Percentiles rank a stretch among this genome's conserved stretches.
Conservation (phyloP, 2,113 vertebrate species). For the Cyanoramphus novaezelandiae region DNA sequence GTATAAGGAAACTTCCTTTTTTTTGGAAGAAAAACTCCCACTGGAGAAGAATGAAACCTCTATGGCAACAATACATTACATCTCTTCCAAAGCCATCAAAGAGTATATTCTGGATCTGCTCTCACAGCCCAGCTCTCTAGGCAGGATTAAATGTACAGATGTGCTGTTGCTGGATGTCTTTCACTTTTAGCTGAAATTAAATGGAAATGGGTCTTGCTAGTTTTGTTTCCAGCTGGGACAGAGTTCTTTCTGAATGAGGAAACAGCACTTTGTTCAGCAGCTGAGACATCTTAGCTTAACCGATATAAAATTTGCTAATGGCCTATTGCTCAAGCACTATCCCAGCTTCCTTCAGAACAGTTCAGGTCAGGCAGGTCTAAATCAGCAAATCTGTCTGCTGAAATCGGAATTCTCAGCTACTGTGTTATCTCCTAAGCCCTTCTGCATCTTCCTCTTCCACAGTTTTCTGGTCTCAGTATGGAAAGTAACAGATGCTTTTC, state of each 20-base stretch:
- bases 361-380: background rate
- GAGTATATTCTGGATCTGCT: background rate
- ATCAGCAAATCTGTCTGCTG: background rate
- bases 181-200: background rate
- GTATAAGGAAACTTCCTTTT: background rate
- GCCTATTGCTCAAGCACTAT: background rate
- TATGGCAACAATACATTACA: background rate
- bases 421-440: background rate
- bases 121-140: background rate
- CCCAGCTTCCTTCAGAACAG: background rate
- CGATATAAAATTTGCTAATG: background rate
- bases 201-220: background rate
- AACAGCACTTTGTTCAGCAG: constrained; percentile 44
- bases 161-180: background rate
- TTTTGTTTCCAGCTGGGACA: background rate
- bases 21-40: background rate
- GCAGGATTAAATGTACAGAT: background rate
- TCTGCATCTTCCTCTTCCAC: background rate
- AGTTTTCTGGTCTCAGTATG: background rate
- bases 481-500: background rate
- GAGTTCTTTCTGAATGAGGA: background rate
- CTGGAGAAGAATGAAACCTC: background rate
- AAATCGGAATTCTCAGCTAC: background rate
- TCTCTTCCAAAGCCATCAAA: background rate
- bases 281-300: constrained; percentile 19